Evolutionary conservation across 2,797 vertebrate genomes (phyloP).

Genomic region (Eulemur coronatus): DNA sequence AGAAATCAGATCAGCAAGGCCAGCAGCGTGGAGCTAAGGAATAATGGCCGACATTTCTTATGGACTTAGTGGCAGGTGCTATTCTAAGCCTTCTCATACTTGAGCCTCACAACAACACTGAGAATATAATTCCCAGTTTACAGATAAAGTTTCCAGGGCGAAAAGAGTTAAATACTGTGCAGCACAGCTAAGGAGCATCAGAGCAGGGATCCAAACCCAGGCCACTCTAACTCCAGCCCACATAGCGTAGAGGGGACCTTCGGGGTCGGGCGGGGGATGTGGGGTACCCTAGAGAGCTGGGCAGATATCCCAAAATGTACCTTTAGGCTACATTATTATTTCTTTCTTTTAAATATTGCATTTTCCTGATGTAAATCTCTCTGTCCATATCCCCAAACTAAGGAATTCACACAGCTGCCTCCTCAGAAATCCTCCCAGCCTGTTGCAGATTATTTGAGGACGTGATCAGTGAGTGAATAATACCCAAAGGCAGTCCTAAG

Average conservation of each 20-base stretch:
- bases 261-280: too few species aligned
- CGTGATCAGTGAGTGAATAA: not conserved
- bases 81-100: not conserved
- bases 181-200: not conserved
- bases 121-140: not conserved
- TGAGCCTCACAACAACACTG: not conserved
- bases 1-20: not conserved
- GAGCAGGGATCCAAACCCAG: not conserved
- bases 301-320: not conserved
- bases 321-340: not conserved
- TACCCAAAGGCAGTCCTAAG: not conserved
- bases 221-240: not conserved
- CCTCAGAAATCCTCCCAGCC: not conserved
- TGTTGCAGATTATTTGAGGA: slow-evolving; percentile 24
- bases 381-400: not conserved
- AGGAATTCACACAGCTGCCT: not conserved
- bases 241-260: not conserved
- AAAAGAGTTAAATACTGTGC: not conserved
- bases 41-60: not conserved
- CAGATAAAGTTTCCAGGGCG: not conserved
- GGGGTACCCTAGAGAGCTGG: not conserved
- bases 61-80: not conserved
- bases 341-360: not conserved
- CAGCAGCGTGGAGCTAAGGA: not conserved
- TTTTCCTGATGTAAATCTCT: not conserved